Conservation (phyloP, 2,888 invertebrate genomes). For the Macaria notata region DNA sequence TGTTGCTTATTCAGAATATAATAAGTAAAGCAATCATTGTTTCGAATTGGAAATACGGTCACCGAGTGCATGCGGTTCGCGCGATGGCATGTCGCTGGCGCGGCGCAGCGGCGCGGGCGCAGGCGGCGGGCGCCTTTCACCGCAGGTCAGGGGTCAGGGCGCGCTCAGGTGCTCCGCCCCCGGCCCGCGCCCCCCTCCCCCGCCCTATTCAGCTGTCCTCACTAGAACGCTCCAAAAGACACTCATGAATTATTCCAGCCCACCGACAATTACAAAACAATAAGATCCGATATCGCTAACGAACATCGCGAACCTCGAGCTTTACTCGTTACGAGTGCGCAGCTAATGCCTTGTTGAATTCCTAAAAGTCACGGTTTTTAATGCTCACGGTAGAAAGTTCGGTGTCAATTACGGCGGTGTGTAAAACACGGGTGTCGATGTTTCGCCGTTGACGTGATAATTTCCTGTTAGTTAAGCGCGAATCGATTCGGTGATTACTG, state of each 20-base stretch:
- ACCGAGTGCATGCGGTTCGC: constrained; percentile 56
- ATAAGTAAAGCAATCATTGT: constrained; percentile 34
- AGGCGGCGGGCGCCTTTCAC: constrained; percentile 76
- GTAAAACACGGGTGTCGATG: constrained; percentile 44
- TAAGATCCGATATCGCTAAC: constrained; percentile 69
- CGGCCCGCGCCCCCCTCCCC: constrained; percentile 37
- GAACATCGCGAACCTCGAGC: constrained; percentile 65
- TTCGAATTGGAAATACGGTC: constrained; percentile 54
- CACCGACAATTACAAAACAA: constrained; percentile 78
- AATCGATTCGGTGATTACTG: constrained; percentile 63
- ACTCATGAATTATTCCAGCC: constrained; percentile 78
- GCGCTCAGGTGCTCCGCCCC: constrained; percentile 81
- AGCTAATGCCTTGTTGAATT: constrained; percentile 37
- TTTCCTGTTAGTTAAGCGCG: constrained; percentile 68
- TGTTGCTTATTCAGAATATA: constrained; percentile 11
- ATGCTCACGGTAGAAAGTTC: constrained; percentile 45
- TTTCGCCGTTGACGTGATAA: constrained; percentile 56
- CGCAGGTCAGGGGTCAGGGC: constrained; percentile 81
- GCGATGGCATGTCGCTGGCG: constrained; percentile 67
- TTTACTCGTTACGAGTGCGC: constrained; percentile 39
- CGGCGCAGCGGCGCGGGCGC: constrained; percentile 36
- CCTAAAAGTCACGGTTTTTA: constrained; percentile 36
- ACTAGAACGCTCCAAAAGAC: constrained; percentile 66
- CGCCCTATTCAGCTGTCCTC: constrained; percentile 77
- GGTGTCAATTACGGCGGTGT: constrained; percentile 32